These are phyloP conservation scores for Virgularia gustaviana DNA, from an alignment of 92 coral and sea anemone species.

Conservation along the genomic window DNA sequence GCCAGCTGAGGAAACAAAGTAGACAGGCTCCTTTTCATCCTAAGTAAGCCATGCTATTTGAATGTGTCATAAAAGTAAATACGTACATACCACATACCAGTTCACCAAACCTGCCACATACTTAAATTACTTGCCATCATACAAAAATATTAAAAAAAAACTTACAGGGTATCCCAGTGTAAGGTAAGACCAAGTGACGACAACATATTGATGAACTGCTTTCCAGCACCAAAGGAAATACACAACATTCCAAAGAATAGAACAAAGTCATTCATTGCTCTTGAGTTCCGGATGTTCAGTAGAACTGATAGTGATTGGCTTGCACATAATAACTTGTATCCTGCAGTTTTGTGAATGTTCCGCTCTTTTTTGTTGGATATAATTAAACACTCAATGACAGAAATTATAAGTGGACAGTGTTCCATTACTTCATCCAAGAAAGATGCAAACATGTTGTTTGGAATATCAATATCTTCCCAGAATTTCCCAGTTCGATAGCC, in stretches of 20 bases:
- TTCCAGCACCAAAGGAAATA: slow-evolving; percentile 3
- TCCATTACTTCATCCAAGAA: too few relatives aligned
- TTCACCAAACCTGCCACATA: not conserved
- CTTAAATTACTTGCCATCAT: not conserved
- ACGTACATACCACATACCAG: not conserved
- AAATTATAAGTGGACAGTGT: too few relatives aligned
- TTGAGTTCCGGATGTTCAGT: not conserved
- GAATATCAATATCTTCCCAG: too few relatives aligned
- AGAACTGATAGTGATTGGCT: not conserved
- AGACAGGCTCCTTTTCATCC: too few relatives aligned
- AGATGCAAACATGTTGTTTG: too few relatives aligned
- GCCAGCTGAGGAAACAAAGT: too few relatives aligned
- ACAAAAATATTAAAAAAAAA: not conserved
- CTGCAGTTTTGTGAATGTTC: not conserved
- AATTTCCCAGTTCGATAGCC: too few relatives aligned
- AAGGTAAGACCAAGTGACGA: not conserved
- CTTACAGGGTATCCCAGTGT: slow-evolving; percentile 4
- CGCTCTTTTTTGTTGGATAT: not conserved
- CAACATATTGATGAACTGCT: slow-evolving; percentile 1
- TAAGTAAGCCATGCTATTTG: too few relatives aligned
- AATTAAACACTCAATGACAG: not conserved
- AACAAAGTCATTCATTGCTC: not conserved
- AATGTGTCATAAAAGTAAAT: too few relatives aligned
- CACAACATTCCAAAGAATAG: not conserved
- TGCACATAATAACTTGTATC: not conserved